These are phyloP conservation scores for Apeira syringaria DNA, from an alignment of 2,888 invertebrate genomes.

Conservation along the genomic window DNA sequence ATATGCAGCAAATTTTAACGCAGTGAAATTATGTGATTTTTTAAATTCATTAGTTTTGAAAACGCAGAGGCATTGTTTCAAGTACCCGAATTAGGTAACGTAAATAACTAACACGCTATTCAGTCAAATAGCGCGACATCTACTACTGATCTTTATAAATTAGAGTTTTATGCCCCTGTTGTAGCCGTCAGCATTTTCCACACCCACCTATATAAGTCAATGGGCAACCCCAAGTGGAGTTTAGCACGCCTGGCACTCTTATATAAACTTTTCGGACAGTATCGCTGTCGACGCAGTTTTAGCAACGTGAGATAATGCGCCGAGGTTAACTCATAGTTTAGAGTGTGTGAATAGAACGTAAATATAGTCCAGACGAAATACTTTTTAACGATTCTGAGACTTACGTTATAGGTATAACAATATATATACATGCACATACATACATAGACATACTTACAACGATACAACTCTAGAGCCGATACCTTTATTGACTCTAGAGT, in stretches of 20 bases:
- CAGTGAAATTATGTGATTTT: too few relatives aligned
- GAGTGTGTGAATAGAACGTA: slow-evolving; percentile 2
- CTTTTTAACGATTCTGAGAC: slow-evolving; percentile 1
- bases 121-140: slow-evolving; percentile 10
- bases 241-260: slow-evolving; percentile 22
- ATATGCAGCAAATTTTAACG: too few relatives aligned
- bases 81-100: too few relatives aligned
- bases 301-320: slow-evolving; percentile 13
- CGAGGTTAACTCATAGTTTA: slow-evolving; percentile 1
- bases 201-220: slow-evolving; percentile 27
- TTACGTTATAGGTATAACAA: too few relatives aligned
- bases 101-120: too few relatives aligned
- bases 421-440: too few relatives aligned
- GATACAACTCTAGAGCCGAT: too few relatives aligned
- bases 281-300: slow-evolving; percentile 20
- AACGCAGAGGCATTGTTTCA: too few relatives aligned
- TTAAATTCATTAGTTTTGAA: too few relatives aligned
- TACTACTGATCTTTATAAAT: background rate
- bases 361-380: background rate
- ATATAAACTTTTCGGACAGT: slow-evolving; percentile 18
- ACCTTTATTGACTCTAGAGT: too few relatives aligned
- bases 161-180: slow-evolving; percentile 15
- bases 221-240: slow-evolving; percentile 16
- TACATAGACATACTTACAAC: too few relatives aligned
- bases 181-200: slow-evolving; percentile 29